Conservation (phyloP, 2,113 vertebrate genomes). For the Ranitomeya imitator region DNA sequence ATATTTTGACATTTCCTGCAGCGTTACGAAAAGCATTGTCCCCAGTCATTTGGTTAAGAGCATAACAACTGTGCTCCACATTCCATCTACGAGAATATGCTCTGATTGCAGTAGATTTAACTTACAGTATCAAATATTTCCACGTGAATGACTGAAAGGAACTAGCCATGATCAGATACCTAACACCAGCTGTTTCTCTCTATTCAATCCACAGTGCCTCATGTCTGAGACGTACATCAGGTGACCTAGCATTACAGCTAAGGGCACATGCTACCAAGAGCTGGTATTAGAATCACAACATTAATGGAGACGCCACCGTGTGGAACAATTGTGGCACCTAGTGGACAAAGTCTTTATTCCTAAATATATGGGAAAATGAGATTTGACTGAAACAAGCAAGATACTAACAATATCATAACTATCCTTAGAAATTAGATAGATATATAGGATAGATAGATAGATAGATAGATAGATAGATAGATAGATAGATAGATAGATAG, state of each 20-base stretch:
- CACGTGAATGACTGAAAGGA: slow-evolving; percentile 23
- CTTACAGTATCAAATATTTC: slow-evolving; percentile 32
- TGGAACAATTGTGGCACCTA: slow-evolving; percentile 53
- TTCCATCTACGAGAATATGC: neutral
- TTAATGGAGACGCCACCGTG: neutral
- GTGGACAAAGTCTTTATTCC: slow-evolving; percentile 33
- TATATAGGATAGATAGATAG: neutral
- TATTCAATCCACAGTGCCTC: slow-evolving; percentile 43
- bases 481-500: too few relatives aligned
- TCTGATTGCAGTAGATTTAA: slow-evolving; percentile 36
- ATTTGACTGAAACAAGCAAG: neutral
- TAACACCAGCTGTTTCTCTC: slow-evolving; percentile 49
- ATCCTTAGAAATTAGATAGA: neutral
- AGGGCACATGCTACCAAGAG: slow-evolving; percentile 47
- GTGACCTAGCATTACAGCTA: slow-evolving; percentile 48
- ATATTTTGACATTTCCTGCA: neutral
- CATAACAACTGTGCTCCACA: neutral
- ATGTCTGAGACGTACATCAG: slow-evolving; percentile 43
- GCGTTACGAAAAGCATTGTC: neutral
- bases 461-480: slow-evolving; percentile 4
- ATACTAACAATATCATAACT: neutral
- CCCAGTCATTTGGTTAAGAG: neutral
- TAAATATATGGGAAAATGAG: neutral
- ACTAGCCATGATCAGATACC: slow-evolving; percentile 42
- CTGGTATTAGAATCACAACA: slow-evolving; percentile 8